Percentiles rank a stretch among this genome's conserved stretches.
Conservation (phyloP, 2,113 vertebrate genomes). For the Chaenogobius annularis region DNA sequence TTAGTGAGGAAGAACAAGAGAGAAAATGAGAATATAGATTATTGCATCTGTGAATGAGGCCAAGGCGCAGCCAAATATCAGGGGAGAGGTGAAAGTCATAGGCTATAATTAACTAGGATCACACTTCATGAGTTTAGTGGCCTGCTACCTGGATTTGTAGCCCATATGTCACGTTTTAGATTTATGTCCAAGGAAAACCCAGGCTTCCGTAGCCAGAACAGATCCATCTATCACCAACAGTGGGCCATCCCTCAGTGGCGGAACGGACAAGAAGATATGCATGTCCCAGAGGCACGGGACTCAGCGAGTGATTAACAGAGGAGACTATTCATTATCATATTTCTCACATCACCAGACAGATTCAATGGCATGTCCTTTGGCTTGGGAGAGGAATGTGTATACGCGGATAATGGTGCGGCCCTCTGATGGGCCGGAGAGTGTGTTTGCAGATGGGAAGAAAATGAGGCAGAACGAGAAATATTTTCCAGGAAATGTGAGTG, state of each 20-base stretch:
- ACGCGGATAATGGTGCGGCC: slow-evolving; percentile 50
- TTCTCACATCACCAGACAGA: slow-evolving; percentile 75
- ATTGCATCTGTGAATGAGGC: slow-evolving; percentile 31
- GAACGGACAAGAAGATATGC: slow-evolving; percentile 38
- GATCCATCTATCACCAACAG: slow-evolving; percentile 65
- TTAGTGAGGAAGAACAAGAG: slow-evolving; percentile 7
- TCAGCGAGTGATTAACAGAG: slow-evolving; percentile 69
- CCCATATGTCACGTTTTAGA: slow-evolving; percentile 53
- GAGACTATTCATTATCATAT: slow-evolving; percentile 74
- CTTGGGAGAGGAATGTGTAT: slow-evolving; percentile 61
- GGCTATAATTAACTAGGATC: slow-evolving; percentile 60
- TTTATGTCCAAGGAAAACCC: slow-evolving; percentile 55
- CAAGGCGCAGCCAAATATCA: slow-evolving; percentile 21
- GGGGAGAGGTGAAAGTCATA: slow-evolving; percentile 48
- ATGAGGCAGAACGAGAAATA: slow-evolving; percentile 12
- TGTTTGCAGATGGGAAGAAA: slow-evolving; percentile 2
- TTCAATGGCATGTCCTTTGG: slow-evolving; percentile 66
- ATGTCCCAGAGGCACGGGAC: slow-evolving; percentile 46
- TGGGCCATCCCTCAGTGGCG: slow-evolving; percentile 33
- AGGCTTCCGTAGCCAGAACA: slow-evolving; percentile 43
- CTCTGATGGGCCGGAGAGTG: slow-evolving; percentile 22
- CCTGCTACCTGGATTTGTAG: slow-evolving; percentile 59
- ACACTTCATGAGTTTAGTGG: slow-evolving; percentile 47
- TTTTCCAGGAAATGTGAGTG: slow-evolving; percentile 29
- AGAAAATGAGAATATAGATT: slow-evolving; percentile 36